These are phyloP conservation scores for Centruroides vittatus DNA, from an alignment of 1,140 invertebrate genomes.

Conservation along the genomic window DNA sequence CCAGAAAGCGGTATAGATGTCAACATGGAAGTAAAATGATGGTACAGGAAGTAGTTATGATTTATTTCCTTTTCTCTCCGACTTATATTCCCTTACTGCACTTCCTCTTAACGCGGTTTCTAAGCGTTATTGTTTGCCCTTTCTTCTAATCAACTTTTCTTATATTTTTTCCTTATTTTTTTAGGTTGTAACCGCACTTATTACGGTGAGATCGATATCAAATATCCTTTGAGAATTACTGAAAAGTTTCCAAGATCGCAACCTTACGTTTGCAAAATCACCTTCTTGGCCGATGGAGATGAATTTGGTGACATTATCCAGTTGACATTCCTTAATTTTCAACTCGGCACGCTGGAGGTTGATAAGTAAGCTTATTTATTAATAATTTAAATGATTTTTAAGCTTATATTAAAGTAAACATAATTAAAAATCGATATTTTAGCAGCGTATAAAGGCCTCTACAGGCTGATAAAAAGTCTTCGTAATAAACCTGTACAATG, in stretches of 20 bases:
- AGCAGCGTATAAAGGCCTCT: no score
- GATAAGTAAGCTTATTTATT: background rate
- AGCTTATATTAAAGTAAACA: no score
- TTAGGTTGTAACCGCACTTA: constrained; percentile 20
- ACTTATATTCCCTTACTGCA: no score
- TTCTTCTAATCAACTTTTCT: background rate
- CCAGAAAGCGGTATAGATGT: no score
- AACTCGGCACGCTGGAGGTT: constrained; percentile 17
- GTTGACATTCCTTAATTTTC: constrained; percentile 19
- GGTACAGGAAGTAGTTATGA: no score
- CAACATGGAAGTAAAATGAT: no score
- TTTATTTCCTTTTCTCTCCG: no score
- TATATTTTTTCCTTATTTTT: constrained; percentile 1
- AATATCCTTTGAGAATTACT: constrained; percentile 18
- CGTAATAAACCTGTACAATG: no score
- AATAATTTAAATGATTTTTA: no score
- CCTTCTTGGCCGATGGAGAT: constrained; percentile 16
- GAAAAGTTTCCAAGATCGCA: constrained; percentile 17
- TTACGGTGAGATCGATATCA: constrained; percentile 16
- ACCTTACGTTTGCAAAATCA: constrained; percentile 17
- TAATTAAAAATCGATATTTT: no score
- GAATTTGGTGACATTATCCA: constrained; percentile 19
- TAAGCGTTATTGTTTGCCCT: background rate
- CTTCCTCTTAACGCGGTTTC: no score
- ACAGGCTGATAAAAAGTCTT: no score